Evolutionary conservation across 1,140 invertebrate species (phyloP).

Genomic region (Drosophila subpulchrella): DNA sequence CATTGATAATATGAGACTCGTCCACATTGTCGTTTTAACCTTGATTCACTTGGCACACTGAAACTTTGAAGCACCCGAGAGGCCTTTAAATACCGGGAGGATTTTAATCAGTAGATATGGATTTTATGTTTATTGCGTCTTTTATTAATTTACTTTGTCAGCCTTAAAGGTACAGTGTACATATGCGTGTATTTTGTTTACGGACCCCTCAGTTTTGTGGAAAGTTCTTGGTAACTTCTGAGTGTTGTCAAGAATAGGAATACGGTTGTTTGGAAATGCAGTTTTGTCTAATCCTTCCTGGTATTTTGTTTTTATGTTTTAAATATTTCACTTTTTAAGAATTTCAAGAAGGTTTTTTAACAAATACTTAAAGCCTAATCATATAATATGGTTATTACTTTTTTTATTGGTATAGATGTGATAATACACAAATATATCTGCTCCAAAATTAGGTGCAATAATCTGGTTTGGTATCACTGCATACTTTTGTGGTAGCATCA

Average conservation of each 20-base stretch:
- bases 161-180: background rate
- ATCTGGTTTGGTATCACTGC: constrained; percentile 14
- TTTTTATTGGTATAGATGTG: constrained; percentile 9
- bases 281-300: background rate
- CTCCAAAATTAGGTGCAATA: constrained; percentile 20
- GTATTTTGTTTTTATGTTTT: too few species aligned
- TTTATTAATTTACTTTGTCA: constrained; percentile 7
- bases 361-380: background rate
- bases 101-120: constrained; percentile 20
- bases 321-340: too few species aligned
- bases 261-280: background rate
- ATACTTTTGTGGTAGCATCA: background rate
- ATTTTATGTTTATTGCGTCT: constrained; percentile 26
- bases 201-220: constrained; percentile 14
- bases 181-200: background rate
- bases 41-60: constrained; percentile 23
- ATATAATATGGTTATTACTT: background rate
- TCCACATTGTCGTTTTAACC: constrained; percentile 24
- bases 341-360: too few species aligned
- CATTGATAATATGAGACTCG: constrained; percentile 23
- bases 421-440: background rate
- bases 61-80: constrained; percentile 21
- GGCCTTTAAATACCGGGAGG: constrained; percentile 26
- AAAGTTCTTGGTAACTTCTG: background rate
- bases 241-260: background rate